Conservation (phyloP, 2,888 invertebrate species). For the Aphelenchoides bicaudatus region DNA sequence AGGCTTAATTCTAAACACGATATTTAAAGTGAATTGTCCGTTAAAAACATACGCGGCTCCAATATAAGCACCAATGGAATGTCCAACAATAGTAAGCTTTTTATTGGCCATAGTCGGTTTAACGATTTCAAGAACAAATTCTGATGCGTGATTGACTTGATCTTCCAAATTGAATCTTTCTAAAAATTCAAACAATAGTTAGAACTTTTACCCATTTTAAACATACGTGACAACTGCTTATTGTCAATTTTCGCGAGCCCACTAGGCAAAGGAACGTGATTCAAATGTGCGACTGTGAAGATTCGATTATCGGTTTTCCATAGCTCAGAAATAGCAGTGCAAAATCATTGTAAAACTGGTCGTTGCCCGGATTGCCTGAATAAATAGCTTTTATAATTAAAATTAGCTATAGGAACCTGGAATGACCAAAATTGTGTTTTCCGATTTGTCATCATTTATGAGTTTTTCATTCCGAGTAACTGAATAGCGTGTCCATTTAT, state of each 20-base stretch:
- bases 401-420: conserved; percentile 9
- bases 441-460: no score
- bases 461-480: no score
- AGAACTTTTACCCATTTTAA: not conserved
- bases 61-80: conserved; percentile 43
- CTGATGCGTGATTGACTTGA: conserved; percentile 47
- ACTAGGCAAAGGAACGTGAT: conserved; percentile 48
- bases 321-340: conserved; percentile 39
- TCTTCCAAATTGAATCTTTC: conserved; percentile 46
- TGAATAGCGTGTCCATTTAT: conserved; percentile 48
- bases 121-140: conserved; percentile 44
- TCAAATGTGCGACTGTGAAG: conserved; percentile 44
- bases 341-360: conserved; percentile 51
- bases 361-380: conserved; percentile 35
- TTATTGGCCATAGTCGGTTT: conserved; percentile 20
- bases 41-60: conserved; percentile 24
- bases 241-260: conserved; percentile 26
- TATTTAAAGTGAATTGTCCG: conserved; percentile 9
- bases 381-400: not conserved
- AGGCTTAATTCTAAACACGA: conserved; percentile 14
- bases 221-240: conserved; percentile 1
- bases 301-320: not conserved
- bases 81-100: conserved; percentile 43
- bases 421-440: conserved; percentile 6
- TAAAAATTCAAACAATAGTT: conserved; percentile 20